Conservation (phyloP, 2,797 vertebrate genomes). For the Ctenopoma kingsleyae region DNA sequence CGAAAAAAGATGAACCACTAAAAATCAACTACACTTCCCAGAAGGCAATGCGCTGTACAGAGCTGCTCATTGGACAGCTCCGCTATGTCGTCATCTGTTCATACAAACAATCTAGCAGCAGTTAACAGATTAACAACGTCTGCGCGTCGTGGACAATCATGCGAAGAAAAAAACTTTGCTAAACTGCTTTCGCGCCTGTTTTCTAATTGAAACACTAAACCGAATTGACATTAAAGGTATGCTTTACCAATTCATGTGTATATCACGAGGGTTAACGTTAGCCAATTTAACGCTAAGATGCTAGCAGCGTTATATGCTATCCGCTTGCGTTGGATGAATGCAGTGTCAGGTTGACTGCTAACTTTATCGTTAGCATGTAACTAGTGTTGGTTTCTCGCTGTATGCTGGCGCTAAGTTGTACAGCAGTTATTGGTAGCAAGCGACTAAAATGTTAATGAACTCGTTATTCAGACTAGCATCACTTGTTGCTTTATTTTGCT, state of each 20-base stretch:
- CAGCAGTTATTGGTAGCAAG: neutral
- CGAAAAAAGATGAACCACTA: accelerated
- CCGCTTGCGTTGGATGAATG: slow-evolving; percentile 12
- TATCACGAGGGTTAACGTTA: neutral
- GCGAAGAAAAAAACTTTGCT: slow-evolving; percentile 25
- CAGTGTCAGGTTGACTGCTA: slow-evolving; percentile 3
- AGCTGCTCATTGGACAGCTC: slow-evolving; percentile 69
- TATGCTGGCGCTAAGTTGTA: accelerated
- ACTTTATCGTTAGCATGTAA: neutral
- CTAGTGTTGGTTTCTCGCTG: neutral
- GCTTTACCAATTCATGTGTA: neutral
- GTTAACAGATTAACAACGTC: slow-evolving; percentile 23
- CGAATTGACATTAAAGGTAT: neutral
- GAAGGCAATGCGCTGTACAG: neutral
- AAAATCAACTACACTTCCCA: slow-evolving; percentile 75
- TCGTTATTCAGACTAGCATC: neutral
- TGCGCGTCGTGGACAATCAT: slow-evolving; percentile 1
- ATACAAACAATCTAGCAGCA: slow-evolving; percentile 62
- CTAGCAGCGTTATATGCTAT: slow-evolving; percentile 42
- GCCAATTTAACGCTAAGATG: slow-evolving; percentile 19
- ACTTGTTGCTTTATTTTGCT: neutral
- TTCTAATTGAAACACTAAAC: neutral
- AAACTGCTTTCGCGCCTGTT: neutral
- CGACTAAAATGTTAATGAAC: accelerated
- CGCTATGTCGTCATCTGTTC: slow-evolving; percentile 10